Evolutionary conservation across 2,888 invertebrate species (phyloP).

Genomic region (Sinodicranocentrus sp.): DNA sequence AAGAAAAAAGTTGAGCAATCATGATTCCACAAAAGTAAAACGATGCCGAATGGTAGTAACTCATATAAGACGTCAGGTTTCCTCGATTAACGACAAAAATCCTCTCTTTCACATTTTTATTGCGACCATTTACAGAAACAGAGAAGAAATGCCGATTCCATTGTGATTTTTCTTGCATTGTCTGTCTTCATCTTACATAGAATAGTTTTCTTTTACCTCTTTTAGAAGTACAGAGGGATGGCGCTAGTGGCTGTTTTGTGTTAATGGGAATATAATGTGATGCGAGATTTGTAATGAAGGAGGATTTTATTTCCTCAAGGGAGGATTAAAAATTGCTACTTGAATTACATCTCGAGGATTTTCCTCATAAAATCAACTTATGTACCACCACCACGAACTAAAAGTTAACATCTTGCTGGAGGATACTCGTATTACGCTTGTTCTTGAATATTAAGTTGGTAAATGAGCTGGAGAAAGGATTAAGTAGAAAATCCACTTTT

Average conservation of each 20-base stretch:
- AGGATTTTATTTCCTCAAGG: background rate
- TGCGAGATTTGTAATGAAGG: background rate
- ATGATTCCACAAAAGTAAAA: background rate
- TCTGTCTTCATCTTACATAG: background rate
- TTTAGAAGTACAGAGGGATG: too few species aligned
- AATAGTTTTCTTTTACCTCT: background rate
- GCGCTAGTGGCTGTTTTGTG: background rate
- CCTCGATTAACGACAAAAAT: conserved; percentile 48
- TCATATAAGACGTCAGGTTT: conserved; percentile 39
- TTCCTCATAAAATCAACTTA: background rate
- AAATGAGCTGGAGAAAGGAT: background rate
- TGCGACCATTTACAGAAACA: background rate
- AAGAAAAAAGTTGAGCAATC: background rate
- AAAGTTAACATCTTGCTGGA: too few species aligned
- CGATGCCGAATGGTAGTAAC: background rate
- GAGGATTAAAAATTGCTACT: conserved; percentile 8
- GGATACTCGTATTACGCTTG: background rate
- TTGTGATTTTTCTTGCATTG: background rate
- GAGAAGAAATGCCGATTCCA: background rate
- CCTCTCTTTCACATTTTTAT: conserved; percentile 31
- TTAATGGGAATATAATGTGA: conserved; percentile 21
- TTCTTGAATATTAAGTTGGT: too few species aligned
- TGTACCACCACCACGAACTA: too few species aligned
- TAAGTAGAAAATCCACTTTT: background rate
- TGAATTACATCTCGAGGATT: background rate